phyloP scores from a whole-genome alignment of 1,140 invertebrate genomes.

The Teleopsis dalmanni region DNA sequence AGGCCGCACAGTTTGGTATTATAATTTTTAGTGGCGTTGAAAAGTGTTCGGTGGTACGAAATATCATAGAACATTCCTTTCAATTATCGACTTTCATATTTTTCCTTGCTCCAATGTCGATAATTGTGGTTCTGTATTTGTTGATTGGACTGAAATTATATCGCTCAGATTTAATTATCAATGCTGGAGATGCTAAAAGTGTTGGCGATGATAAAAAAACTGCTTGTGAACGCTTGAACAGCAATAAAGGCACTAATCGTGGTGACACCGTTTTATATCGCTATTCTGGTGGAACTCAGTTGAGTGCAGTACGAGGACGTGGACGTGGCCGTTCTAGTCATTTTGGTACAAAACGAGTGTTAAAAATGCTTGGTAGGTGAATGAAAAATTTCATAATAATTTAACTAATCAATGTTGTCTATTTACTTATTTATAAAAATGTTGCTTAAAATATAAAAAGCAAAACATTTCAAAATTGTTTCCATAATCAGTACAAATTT shows the following conservation, averaged over 20 bases:
- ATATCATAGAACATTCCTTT: slow-evolving; percentile 55
- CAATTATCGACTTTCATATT: slow-evolving; percentile 67
- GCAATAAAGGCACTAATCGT: slow-evolving; percentile 43
- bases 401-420: not conserved
- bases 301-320: slow-evolving; percentile 36
- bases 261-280: slow-evolving; percentile 49
- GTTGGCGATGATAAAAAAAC: not conserved
- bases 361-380: slow-evolving; percentile 58
- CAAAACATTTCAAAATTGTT: too few relatives aligned
- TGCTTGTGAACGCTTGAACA: not conserved
- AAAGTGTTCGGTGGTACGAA: slow-evolving; percentile 51
- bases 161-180: slow-evolving; percentile 29
- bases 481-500: too few relatives aligned
- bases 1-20: slow-evolving; percentile 66
- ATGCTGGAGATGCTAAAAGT: not conserved
- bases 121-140: slow-evolving; percentile 64
- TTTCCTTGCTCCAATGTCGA: slow-evolving; percentile 68
- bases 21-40: slow-evolving; percentile 48
- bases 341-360: slow-evolving; percentile 49
- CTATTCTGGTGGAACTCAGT: slow-evolving; percentile 26
- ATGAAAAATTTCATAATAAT: not conserved
- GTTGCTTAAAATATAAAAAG: too few relatives aligned
- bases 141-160: slow-evolving; percentile 60
- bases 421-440: not conserved
- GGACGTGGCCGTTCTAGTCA: slow-evolving; percentile 39